phyloP scores from a whole-genome alignment of 2,888 invertebrate genomes.

The Lysandra bellargus region DNA sequence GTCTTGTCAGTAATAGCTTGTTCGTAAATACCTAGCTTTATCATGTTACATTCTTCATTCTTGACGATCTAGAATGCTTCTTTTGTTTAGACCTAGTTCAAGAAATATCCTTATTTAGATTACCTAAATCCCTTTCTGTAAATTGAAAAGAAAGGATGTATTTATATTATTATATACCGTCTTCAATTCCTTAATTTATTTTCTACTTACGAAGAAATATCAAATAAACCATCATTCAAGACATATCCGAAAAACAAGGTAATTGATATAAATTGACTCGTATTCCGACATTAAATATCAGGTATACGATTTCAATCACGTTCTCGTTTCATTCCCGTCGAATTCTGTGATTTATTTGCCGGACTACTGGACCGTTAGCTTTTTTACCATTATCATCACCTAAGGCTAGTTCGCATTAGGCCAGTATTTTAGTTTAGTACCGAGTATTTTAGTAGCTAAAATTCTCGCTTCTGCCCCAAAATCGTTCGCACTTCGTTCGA shows the following conservation, averaged over 20 bases:
- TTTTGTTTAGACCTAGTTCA: not conserved
- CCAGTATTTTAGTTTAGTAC: no score
- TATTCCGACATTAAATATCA: not conserved
- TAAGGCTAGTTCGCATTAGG: no score
- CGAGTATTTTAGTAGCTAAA: no score
- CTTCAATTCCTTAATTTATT: not conserved
- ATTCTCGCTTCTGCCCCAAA: no score
- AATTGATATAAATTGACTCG: slow-evolving; percentile 10
- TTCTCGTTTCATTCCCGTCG: not conserved
- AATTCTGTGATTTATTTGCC: slow-evolving; percentile 13
- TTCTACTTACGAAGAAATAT: not conserved
- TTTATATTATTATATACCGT: not conserved
- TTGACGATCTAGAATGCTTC: not conserved
- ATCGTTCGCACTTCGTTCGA: no score
- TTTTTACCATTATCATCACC: not conserved
- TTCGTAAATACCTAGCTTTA: not conserved
- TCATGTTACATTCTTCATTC: not conserved
- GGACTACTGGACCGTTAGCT: not conserved
- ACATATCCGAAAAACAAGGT: not conserved
- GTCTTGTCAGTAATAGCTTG: slow-evolving; percentile 9
- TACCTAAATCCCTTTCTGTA: not conserved
- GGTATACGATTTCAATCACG: slow-evolving; percentile 12
- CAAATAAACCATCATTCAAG: not conserved
- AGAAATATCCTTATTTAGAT: not conserved
- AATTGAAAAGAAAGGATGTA: no score